Conservation (phyloP, 2,113 vertebrate species). For the Entelurus aequoreus region DNA sequence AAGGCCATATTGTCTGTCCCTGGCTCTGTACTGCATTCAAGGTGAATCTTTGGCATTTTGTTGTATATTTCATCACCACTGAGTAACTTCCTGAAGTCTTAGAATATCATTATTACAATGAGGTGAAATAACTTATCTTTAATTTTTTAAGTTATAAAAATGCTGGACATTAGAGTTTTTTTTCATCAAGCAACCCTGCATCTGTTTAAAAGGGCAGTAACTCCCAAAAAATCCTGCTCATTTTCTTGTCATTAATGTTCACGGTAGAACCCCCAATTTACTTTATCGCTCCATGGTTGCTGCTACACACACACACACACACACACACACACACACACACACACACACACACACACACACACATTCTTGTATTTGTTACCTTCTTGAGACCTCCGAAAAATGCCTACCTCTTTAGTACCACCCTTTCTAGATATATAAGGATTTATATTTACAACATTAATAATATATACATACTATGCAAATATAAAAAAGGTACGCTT, state of each 20-base stretch:
- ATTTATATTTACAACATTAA: too few relatives aligned
- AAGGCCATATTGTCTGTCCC: too few relatives aligned
- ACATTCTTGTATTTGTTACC: too few relatives aligned
- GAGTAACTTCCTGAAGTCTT: too few relatives aligned
- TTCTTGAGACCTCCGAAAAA: too few relatives aligned
- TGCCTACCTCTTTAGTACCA: too few relatives aligned
- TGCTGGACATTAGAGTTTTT: background rate
- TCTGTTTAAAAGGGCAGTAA: conserved; percentile 58
- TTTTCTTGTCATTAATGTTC: conserved; percentile 52
- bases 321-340: too few relatives aligned
- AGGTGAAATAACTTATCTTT: background rate
- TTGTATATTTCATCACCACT: background rate
- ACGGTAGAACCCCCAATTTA: conserved; percentile 33
- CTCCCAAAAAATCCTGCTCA: conserved; percentile 36
- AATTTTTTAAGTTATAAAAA: background rate
- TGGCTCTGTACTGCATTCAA: too few relatives aligned
- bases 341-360: too few relatives aligned
- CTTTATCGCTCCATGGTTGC: conserved; percentile 37
- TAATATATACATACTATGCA: too few relatives aligned
- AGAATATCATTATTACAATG: background rate
- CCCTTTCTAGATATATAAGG: too few relatives aligned
- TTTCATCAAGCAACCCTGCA: background rate
- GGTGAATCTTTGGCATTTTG: background rate
- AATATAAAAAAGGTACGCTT: too few relatives aligned
- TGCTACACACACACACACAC: background rate